Evolutionary conservation across 2,113 vertebrate genomes (phyloP), one percentile per base, ranked within the genome.

Genomic region (Thalassarche chlororhynchos): DNA sequence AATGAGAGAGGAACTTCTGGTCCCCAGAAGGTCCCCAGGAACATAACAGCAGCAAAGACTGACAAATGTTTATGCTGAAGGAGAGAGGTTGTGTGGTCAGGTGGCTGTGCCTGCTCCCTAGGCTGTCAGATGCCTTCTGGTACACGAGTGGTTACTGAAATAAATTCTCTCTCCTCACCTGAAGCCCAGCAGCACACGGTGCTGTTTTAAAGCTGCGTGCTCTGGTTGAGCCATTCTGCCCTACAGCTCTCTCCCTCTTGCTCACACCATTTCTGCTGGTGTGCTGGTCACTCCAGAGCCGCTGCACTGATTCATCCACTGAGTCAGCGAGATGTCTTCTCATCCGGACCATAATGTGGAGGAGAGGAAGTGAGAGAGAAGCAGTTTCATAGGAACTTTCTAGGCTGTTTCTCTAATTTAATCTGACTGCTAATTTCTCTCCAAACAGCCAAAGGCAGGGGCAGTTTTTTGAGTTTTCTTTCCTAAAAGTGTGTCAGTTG

Each of bases 321-420:
- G 42, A 70, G 47, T 34, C 75, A 64, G 60, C 4, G 7, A 61
- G 38, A 47, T 32, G 31, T 29, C 26, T 61, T 69, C 69, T 79
- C 57, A 85, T 32, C 21, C 0, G 0, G 38, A 64, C 18, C 32
- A 8, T 16, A 64, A 21, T 0, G 0, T 31, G n/a, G 76, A 84
- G 44, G 31, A 89, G 72, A 72, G 55, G 82, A 91, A 93, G 26
- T 52, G 51, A 62, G 28, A 78, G 32, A 78, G 38, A 52, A 65
- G 47, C 51, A 79, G 66, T 78, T 93, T 80, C 74, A 47, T 2
- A 52, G 57, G 57, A 89, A 70, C 44, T 64, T 84, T 76, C 46
- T 60, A 42, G 32, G n/a, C 18, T 51, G 44, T 60, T 95, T 81
- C 38, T 95, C 60, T 64, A 34, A 78, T 74, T 77, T 71, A 84